Percentiles rank a stretch among this genome's conserved stretches.
phyloP scores from a whole-genome alignment of 2,888 invertebrate genomes.

The Acleris emargana region DNA sequence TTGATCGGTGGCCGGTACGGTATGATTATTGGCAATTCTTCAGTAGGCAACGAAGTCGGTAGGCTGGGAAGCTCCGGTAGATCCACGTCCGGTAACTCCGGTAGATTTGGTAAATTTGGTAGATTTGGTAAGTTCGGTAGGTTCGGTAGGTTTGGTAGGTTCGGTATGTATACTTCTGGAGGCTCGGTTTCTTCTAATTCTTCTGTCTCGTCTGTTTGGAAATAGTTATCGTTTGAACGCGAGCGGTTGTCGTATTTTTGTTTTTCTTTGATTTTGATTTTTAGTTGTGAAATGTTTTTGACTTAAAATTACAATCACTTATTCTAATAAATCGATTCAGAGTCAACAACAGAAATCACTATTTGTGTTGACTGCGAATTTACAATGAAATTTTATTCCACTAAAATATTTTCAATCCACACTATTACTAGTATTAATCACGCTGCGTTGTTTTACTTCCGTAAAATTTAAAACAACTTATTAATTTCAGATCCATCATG shows the following conservation, averaged over 20 bases:
- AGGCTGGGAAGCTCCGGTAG: conserved; percentile 20
- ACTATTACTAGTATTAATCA: conserved; percentile 3
- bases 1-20: conserved; percentile 62
- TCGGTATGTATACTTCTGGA: conserved; percentile 41
- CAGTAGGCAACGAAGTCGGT: conserved; percentile 46
- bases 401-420: conserved; percentile 17
- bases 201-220: conserved; percentile 68
- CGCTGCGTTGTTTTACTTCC: neutral
- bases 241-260: conserved; percentile 78
- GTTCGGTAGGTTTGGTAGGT: conserved; percentile 34
- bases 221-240: conserved; percentile 56
- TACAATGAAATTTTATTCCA: conserved; percentile 2
- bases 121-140: conserved; percentile 18
- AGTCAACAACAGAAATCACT: neutral
- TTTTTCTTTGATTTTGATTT: conserved; percentile 11
- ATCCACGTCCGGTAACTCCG: conserved; percentile 15
- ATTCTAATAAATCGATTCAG: neutral
- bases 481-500: conserved; percentile 15
- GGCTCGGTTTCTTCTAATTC: conserved; percentile 69
- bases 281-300: conserved; percentile 33
- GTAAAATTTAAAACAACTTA: neutral
- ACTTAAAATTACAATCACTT: conserved; percentile 11
- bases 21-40: conserved; percentile 45
- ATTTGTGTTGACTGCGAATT: conserved; percentile 12
- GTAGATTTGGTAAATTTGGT: conserved; percentile 23